Evolutionary conservation across 92 coral and sea anemone genomes (phyloP).

Genomic region (Parazoanthus swiftii): DNA sequence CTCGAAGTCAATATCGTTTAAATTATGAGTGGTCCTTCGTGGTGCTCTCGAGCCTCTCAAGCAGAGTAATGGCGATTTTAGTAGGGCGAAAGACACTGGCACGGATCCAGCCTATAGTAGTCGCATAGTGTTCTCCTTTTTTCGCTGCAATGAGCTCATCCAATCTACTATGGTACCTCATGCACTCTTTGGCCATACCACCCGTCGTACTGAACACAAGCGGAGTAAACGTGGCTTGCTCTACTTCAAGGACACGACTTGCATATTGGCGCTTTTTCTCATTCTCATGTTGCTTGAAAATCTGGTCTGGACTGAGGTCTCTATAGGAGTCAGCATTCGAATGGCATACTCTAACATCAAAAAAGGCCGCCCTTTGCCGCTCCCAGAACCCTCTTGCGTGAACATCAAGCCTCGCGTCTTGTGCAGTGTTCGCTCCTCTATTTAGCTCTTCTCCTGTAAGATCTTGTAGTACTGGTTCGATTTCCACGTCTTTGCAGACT

Average conservation of each 20-base stretch:
- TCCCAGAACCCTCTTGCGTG: conserved; percentile 51
- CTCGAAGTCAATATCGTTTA: not conserved
- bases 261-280: conserved; percentile 40
- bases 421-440: conserved; percentile 9
- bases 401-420: conserved; percentile 47
- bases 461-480: too few species aligned
- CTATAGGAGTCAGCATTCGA: too few species aligned
- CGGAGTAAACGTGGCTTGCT: conserved; percentile 39
- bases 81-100: not conserved
- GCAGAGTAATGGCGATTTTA: too few species aligned
- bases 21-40: too few species aligned
- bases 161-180: not conserved
- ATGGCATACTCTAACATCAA: too few species aligned
- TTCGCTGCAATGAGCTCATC: not conserved
- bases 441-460: conserved; percentile 22
- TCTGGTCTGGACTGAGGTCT: conserved; percentile 28
- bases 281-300: conserved; percentile 44
- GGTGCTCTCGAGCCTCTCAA: too few species aligned
- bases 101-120: conserved; percentile 3
- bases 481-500: conserved; percentile 36
- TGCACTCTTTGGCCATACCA: conserved; percentile 10
- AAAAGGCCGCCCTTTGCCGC: not conserved
- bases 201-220: conserved; percentile 11
- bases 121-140: conserved; percentile 3
- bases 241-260: conserved; percentile 40